Base-by-base conservation (phyloP, 1,140 invertebrate species). In the Drosophila subobscura region DNA sequence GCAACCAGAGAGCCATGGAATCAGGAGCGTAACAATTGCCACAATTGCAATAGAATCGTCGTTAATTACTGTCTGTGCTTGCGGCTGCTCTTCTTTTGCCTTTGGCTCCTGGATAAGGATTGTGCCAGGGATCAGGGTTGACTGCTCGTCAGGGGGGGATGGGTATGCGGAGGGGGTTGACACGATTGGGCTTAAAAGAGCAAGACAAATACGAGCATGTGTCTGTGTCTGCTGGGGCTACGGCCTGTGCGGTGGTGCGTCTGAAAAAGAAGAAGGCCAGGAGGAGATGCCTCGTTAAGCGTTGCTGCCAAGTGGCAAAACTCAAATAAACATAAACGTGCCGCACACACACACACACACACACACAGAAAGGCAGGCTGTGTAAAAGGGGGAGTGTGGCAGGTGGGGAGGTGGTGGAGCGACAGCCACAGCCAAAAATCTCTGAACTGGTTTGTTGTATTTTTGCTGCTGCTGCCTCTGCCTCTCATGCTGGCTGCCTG, bases 31-130 rank as follows among this genome's bases (percentile, higher is more conserved):
- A 90, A 90, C 89, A 90, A 90, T 90, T 90, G 88, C 88, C 88
- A 90, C 88, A 90, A 90, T 90, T 90, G 89, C 89, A 90, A 90
- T 89, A 90, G 88, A 90, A 90, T 90, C 88, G 83, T 88, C 88
- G 88, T 90, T 90, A 90, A 90, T 90, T 90, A 90, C 88, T 85
- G 81, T 85, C 80, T 86, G 77, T 81, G 79, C 79, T 81, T 81
- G 79, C 74, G 79, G 79, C 83, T 78, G 47, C 41, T 41, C 33
- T 57, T 57, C 20, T 33, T 75, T 50, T 57, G 64, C 33, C 16
- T 20, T 52, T 58, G 53, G 37, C 54, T 53, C 50, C 10, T 37
- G 33, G 10, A 37, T 37, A 7, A 6, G 55, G 50, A 74, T 75
- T 74, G 61, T 37, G 63, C 42, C 47, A 51, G 6, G 42, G 23